Percentiles rank a stretch among this genome's conserved stretches.
phyloP scores from a whole-genome alignment of 2,797 vertebrate species.

The Muraenolepis orangiensis region DNA sequence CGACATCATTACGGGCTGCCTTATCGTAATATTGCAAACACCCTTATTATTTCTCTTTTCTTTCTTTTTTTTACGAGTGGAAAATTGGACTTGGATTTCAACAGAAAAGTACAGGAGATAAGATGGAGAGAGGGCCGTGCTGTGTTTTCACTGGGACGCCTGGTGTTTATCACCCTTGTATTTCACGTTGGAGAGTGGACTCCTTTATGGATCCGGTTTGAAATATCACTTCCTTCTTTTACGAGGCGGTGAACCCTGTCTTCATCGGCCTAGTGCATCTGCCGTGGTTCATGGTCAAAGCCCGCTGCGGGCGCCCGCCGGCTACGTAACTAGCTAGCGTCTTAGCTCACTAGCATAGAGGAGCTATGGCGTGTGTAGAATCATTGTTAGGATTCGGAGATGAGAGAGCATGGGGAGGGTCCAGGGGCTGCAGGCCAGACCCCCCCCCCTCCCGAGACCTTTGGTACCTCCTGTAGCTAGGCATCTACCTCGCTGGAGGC shows the following conservation, averaged over 20 bases:
- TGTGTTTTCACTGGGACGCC: slow-evolving; percentile 17
- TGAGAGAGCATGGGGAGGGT: not conserved
- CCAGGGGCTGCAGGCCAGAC: not conserved
- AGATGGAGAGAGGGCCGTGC: slow-evolving; percentile 17
- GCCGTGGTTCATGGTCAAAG: slow-evolving; percentile 34
- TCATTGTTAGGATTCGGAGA: not conserved
- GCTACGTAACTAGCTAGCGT: not conserved
- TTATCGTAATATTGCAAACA: slow-evolving; percentile 53
- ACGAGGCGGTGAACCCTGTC: slow-evolving; percentile 21
- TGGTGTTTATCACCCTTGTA: slow-evolving; percentile 36
- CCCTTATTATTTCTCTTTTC: slow-evolving; percentile 40
- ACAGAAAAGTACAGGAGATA: slow-evolving; percentile 24
- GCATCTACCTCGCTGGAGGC: not conserved
- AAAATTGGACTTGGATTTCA: slow-evolving; percentile 35
- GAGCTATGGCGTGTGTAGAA: not conserved
- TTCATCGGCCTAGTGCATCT: slow-evolving; percentile 33
- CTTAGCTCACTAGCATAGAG: not conserved
- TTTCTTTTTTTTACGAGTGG: slow-evolving; percentile 31
- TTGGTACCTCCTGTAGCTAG: not conserved
- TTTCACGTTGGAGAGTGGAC: slow-evolving; percentile 24
- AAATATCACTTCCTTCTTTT: slow-evolving; percentile 44
- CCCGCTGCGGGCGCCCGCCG: slow-evolving; percentile 9
- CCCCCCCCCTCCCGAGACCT: too few relatives aligned
- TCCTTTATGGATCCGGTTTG: slow-evolving; percentile 14
- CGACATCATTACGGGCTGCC: slow-evolving; percentile 15